These are phyloP conservation scores for Nomada ferruginata DNA, from an alignment of 2,888 invertebrate genomes.

Conservation along the genomic window DNA sequence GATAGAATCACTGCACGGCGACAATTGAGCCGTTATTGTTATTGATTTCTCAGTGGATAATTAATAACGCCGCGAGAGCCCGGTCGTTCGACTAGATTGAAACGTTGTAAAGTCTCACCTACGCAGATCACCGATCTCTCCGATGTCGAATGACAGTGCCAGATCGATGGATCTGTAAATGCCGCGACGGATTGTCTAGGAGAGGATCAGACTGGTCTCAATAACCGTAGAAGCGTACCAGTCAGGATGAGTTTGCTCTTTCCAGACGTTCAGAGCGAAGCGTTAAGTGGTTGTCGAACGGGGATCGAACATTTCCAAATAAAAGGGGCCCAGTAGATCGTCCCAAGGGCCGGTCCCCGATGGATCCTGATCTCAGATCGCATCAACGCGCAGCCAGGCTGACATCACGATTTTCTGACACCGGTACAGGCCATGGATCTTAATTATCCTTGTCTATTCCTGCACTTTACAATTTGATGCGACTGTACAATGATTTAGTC, in stretches of 20 bases:
- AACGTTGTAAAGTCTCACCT: slow-evolving; percentile 67
- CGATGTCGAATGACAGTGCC: slow-evolving; percentile 59
- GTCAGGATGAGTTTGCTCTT: slow-evolving; percentile 73
- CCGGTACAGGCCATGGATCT: slow-evolving; percentile 4
- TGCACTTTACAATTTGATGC: not conserved
- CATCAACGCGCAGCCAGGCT: not conserved
- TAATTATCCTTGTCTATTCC: slow-evolving; percentile 24
- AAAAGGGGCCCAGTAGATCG: slow-evolving; percentile 47
- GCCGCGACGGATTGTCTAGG: slow-evolving; percentile 73
- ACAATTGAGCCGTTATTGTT: slow-evolving; percentile 57
- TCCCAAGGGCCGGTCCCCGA: slow-evolving; percentile 11
- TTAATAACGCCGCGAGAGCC: slow-evolving; percentile 75
- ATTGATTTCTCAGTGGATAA: slow-evolving; percentile 71
- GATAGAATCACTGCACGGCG: not conserved
- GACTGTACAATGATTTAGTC: too few species aligned
- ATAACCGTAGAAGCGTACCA: slow-evolving; percentile 60
- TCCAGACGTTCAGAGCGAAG: slow-evolving; percentile 49
- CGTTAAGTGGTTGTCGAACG: slow-evolving; percentile 72
- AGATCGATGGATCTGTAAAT: slow-evolving; percentile 73
- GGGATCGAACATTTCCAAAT: slow-evolving; percentile 64
- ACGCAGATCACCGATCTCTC: slow-evolving; percentile 51
- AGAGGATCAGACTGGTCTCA: slow-evolving; percentile 58
- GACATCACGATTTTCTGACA: slow-evolving; percentile 18
- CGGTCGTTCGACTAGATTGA: slow-evolving; percentile 61
- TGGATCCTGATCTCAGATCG: slow-evolving; percentile 46